Percentiles rank a stretch among this genome's conserved stretches.
Evolutionary conservation across 2,113 vertebrate genomes (phyloP).

Genomic region (Anarhynchus alexandrinus): DNA sequence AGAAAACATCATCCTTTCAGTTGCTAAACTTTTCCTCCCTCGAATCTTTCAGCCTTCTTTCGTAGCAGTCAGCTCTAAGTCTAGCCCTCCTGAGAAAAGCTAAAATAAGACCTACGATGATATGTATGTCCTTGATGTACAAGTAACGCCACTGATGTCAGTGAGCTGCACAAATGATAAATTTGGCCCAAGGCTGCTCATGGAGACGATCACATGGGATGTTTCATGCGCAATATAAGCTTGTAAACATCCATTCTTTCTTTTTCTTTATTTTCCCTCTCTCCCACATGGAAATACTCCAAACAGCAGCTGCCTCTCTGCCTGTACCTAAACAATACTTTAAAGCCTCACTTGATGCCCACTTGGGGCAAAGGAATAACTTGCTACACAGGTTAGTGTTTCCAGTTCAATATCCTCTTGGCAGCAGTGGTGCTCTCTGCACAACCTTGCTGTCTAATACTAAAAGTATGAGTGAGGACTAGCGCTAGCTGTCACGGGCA

Average conservation of each 20-base stretch:
- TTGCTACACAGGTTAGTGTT: background rate
- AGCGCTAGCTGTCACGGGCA: background rate
- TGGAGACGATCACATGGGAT: constrained; percentile 12
- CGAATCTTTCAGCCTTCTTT: background rate
- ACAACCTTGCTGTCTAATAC: background rate
- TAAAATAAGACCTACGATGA: background rate
- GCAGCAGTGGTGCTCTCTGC: background rate
- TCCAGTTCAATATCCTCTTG: background rate
- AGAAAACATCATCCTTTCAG: background rate
- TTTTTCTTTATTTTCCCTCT: background rate
- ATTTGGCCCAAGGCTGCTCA: constrained; percentile 42
- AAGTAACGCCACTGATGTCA: background rate
- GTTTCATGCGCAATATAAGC: background rate
- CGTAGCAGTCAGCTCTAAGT: background rate
- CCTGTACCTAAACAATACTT: background rate
- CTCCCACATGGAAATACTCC: background rate
- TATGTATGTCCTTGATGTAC: background rate
- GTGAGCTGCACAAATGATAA: constrained; percentile 12
- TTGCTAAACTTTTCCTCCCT: background rate
- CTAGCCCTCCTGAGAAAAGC: constrained; percentile 33
- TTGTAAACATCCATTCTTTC: constrained; percentile 44
- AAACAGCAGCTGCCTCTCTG: background rate
- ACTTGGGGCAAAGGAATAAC: background rate
- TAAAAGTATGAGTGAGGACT: background rate
- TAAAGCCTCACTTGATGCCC: background rate